Percentiles rank a stretch among this genome's conserved stretches.
Conservation (phyloP, 2,113 vertebrate genomes). For the Chionis minor region DNA sequence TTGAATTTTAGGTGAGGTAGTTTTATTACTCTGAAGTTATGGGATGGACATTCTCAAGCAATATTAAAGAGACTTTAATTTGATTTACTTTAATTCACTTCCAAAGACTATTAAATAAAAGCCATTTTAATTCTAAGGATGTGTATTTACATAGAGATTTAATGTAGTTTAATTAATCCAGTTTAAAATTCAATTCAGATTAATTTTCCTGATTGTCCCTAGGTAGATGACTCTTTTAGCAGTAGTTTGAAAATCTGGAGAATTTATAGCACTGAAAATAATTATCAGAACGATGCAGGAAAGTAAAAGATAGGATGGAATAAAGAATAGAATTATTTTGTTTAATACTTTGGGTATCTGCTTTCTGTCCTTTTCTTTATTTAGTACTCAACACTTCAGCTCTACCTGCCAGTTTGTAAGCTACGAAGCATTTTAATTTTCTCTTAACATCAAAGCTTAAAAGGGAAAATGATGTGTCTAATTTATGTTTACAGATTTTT, state of each 20-base stretch:
- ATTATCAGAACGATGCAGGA: background rate
- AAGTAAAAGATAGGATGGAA: background rate
- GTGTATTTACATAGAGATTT: background rate
- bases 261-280: background rate
- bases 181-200: constrained; percentile 11
- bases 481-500: background rate
- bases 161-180: background rate
- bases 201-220: background rate
- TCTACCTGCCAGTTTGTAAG: background rate
- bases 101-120: constrained; percentile 24
- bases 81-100: constrained; percentile 10
- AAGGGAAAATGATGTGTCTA: background rate
- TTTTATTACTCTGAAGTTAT: background rate
- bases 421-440: background rate
- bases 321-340: background rate
- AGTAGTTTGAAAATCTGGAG: background rate
- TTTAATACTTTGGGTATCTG: background rate
- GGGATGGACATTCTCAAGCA: background rate
- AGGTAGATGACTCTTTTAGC: background rate
- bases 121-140: background rate
- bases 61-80: background rate
- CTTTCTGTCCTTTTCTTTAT: background rate
- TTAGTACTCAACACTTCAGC: background rate
- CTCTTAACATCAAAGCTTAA: background rate
- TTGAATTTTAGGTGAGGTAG: background rate